Conservation (phyloP, 2,888 invertebrate genomes). For the Branchellion lobata region DNA sequence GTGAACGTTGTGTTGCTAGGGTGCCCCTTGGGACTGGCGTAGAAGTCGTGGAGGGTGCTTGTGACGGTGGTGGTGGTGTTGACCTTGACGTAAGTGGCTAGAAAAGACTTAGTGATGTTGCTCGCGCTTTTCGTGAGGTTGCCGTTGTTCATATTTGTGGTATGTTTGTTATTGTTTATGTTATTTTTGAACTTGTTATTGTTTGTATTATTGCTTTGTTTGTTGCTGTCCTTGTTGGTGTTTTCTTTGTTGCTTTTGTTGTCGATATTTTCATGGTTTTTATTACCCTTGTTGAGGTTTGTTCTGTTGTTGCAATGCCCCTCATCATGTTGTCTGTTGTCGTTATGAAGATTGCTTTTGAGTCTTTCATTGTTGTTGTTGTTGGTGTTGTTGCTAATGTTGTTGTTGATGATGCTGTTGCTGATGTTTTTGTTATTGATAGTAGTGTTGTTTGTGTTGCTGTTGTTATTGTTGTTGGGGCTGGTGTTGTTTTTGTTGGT, state of each 20-base stretch:
- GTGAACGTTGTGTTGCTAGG: no score
- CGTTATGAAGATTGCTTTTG: not conserved
- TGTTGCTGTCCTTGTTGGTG: slow-evolving; percentile 7
- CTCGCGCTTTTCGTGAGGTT: no score
- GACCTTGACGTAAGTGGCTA: not conserved
- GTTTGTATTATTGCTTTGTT: not conserved
- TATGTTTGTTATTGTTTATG: slow-evolving; percentile 5
- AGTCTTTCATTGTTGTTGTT: not conserved
- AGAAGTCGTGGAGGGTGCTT: not conserved
- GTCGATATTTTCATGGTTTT: not conserved
- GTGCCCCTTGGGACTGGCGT: no score
- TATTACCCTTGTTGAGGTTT: not conserved
- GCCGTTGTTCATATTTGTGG: not conserved
- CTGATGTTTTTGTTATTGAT: not conserved
- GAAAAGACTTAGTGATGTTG: not conserved
- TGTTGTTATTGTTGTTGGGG: slow-evolving; percentile 4
- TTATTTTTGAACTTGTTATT: not conserved
- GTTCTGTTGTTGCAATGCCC: not conserved
- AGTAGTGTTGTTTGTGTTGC: not conserved
- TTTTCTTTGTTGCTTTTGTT: not conserved
- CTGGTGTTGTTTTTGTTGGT: not conserved
- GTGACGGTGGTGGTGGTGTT: slow-evolving; percentile 11
- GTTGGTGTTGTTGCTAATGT: not conserved
- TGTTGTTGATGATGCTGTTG: slow-evolving; percentile 14
- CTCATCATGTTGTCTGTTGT: not conserved